Evolutionary conservation across 2,797 vertebrate species (phyloP), one percentile per base, ranked within the genome.

Genomic region (Rhynchotus rufescens): DNA sequence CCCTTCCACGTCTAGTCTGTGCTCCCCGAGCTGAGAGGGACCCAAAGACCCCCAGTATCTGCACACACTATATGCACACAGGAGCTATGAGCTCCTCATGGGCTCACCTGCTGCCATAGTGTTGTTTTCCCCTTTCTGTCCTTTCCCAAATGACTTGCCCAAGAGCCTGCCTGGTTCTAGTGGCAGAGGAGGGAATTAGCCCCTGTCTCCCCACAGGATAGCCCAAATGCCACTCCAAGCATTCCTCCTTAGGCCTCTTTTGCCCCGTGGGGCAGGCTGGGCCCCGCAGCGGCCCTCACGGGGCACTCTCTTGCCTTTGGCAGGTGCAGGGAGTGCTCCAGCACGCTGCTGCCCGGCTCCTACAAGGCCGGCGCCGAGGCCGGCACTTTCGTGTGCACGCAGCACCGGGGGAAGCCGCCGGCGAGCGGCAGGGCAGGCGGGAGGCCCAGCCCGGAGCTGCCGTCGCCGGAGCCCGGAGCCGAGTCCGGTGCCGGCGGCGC

Each of bases 261-360:
- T 32, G 12, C 47, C 7, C 4, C 38, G n/a, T 71, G 61, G 44
- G 59, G 13, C 19, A 54, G 59, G 56, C 30, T 80, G 52, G 26
- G 9, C 67, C 11, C 12, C 12, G 42, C 42, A 15, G 42, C 14
- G 12, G 4, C 84, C 84, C 22, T 95, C 85, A 93, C 2, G 11
- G 30, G 45, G 15, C 45, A 38, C 49, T 74, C 11, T 90, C 22
- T 75, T 95, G 45, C 85, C 6, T 0, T 83, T 49, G 80, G 28
- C 96, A 99, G 99, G 96, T 99, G 99, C 97, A 98, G 92, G 65
- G 98, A 99, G 94, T 99, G 99, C 89, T 98, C 97, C 96, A 99
- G 99, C 96, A 99, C 99, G 0, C 97, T 99, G 94, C 97, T 99
- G 61, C 99, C 99, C 0, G 99, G 99, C 57, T 99, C 99, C 5